Percentiles rank a stretch among this genome's conserved stretches.
Evolutionary conservation across 2,888 invertebrate genomes (phyloP).

Genomic region (Crossocerus cetratus): DNA sequence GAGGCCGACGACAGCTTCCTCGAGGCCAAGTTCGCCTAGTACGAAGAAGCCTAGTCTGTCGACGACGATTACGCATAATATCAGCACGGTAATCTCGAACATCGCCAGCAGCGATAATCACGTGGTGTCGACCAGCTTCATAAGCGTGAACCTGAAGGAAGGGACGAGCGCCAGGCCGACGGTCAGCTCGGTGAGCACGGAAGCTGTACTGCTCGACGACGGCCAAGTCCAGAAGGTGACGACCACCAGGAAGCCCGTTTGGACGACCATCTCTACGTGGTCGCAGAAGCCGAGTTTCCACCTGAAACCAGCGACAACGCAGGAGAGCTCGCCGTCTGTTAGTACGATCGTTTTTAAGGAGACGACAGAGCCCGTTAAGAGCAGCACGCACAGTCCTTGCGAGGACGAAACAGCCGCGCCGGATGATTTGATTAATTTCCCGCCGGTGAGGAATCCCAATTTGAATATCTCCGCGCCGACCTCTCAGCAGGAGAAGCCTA

Average conservation of each 20-base stretch:
- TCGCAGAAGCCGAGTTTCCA: conserved; percentile 69
- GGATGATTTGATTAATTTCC: conserved; percentile 88
- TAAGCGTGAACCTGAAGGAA: conserved; percentile 73
- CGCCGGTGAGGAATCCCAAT: conserved; percentile 91
- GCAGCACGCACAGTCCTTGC: conserved; percentile 56
- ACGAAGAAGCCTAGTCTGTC: conserved; percentile 68
- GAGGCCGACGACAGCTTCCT: conserved; percentile 31
- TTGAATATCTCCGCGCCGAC: conserved; percentile 84
- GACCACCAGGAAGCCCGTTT: conserved; percentile 63
- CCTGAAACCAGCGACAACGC: conserved; percentile 64
- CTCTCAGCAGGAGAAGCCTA: conserved; percentile 76
- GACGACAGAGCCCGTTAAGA: conserved; percentile 21
- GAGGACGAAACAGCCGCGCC: conserved; percentile 82
- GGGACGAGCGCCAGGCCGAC: conserved; percentile 59
- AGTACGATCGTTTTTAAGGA: conserved; percentile 55
- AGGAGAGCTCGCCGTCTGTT: conserved; percentile 41
- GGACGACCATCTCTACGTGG: conserved; percentile 70
- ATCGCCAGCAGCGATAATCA: conserved; percentile 64
- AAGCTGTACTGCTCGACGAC: conserved; percentile 16
- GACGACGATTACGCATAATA: conserved; percentile 74
- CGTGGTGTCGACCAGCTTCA: conserved; percentile 72
- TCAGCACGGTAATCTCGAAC: conserved; percentile 72
- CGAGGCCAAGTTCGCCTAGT: conserved; percentile 48
- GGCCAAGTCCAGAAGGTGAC: conserved; percentile 25
- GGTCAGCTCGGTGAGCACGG: conserved; percentile 34